phyloP scores from a whole-genome alignment of 2,113 vertebrate species.

The Channa maculata region DNA sequence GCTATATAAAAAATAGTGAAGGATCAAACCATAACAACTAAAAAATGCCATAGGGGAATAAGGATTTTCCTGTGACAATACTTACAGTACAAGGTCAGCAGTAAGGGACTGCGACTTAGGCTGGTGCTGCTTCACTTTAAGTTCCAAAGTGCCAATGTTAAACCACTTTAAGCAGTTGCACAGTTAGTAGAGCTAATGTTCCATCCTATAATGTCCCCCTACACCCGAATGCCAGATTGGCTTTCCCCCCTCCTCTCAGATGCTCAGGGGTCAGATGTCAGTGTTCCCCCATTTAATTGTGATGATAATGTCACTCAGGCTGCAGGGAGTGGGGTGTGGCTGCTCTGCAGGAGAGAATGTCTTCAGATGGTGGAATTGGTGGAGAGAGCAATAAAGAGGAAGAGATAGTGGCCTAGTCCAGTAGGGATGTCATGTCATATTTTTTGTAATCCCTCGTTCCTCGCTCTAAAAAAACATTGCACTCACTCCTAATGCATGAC shows the following conservation, averaged over 20 bases:
- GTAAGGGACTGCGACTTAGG: not conserved
- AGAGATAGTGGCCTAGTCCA: slow-evolving; percentile 62
- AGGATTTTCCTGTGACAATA: not conserved
- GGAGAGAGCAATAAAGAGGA: slow-evolving; percentile 27
- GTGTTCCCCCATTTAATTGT: slow-evolving; percentile 85
- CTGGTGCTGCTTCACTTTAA: not conserved
- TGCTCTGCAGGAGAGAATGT: slow-evolving; percentile 57
- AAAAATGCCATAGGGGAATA: not conserved
- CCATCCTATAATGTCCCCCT: slow-evolving; percentile 48
- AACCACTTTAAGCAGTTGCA: slow-evolving; percentile 1
- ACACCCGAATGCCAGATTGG: slow-evolving; percentile 51
- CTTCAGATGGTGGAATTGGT: slow-evolving; percentile 54
- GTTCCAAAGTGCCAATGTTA: too few relatives aligned
- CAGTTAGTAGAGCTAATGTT: slow-evolving; percentile 64
- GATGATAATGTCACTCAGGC: slow-evolving; percentile 86
- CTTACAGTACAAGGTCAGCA: not conserved
- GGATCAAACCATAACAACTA: not conserved
- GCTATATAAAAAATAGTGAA: slow-evolving; percentile 2
- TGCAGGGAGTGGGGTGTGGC: slow-evolving; percentile 63
- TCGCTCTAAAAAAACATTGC: slow-evolving; percentile 79
- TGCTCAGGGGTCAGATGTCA: slow-evolving; percentile 84
- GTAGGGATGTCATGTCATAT: slow-evolving; percentile 85
- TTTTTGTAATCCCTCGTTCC: slow-evolving; percentile 86
- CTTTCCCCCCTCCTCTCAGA: slow-evolving; percentile 65
- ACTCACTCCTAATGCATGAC: slow-evolving; percentile 73